Evolutionary conservation across 2,797 vertebrate species (phyloP).

Genomic region (Pachyuromys duprasi): DNA sequence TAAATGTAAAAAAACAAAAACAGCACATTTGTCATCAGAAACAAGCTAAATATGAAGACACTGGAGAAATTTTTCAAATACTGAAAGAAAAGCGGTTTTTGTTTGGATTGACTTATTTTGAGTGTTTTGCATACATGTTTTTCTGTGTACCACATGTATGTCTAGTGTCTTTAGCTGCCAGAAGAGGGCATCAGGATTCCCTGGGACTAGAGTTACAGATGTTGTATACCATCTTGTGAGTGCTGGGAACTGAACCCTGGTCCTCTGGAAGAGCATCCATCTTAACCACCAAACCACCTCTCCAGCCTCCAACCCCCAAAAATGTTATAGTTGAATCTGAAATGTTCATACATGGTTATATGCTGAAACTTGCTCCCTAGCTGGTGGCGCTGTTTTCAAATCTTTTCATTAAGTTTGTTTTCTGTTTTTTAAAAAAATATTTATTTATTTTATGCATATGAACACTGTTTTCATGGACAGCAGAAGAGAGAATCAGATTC

Average conservation of each 20-base stretch:
- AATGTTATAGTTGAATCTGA: not conserved
- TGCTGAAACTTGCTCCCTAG: not conserved
- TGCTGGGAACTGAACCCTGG: not conserved
- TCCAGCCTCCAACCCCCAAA: not conserved
- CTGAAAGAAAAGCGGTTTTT: not conserved
- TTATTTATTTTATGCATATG: too few relatives aligned
- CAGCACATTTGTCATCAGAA: not conserved
- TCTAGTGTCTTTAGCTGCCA: not conserved
- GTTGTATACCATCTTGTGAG: not conserved
- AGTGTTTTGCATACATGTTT: not conserved
- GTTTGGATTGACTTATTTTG: not conserved
- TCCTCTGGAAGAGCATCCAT: not conserved
- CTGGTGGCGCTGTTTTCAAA: not conserved
- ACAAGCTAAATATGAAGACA: not conserved
- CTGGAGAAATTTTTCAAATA: not conserved
- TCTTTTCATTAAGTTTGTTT: slow-evolving; percentile 47
- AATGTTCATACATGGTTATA: not conserved
- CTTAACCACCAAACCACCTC: not conserved
- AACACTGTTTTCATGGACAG: too few relatives aligned
- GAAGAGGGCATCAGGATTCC: not conserved
- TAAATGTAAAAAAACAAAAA: not conserved
- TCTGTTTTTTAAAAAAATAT: too few relatives aligned
- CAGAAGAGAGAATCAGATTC: too few relatives aligned
- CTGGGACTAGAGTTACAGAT: not conserved
- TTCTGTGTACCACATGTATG: not conserved